Percentiles rank a stretch among this genome's conserved stretches.
phyloP scores from a whole-genome alignment of 2,797 vertebrate genomes.

The Micromesistius poutassou region DNA sequence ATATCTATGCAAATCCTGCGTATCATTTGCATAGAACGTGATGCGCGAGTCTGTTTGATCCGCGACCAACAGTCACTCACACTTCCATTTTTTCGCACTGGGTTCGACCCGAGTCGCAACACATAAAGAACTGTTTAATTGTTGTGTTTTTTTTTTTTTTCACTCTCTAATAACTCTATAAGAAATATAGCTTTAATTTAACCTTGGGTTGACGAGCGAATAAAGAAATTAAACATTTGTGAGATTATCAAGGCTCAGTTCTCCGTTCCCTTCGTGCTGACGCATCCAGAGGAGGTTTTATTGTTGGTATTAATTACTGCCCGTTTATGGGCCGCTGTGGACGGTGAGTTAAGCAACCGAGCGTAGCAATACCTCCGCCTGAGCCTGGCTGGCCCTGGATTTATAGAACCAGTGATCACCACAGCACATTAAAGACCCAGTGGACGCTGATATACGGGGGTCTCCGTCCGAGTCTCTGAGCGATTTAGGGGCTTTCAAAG shows the following conservation, averaged over 20 bases:
- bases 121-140: background rate
- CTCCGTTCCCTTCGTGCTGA: background rate
- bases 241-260: background rate
- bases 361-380: background rate
- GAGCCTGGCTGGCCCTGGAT: background rate
- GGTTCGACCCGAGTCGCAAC: background rate
- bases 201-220: background rate
- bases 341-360: background rate
- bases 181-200: background rate
- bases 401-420: background rate
- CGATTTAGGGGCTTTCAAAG: background rate
- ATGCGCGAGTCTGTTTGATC: background rate
- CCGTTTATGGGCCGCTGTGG: background rate
- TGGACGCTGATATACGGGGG: background rate
- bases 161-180: background rate
- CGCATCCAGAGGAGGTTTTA: background rate
- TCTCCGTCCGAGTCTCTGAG: background rate
- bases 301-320: background rate
- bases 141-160: background rate
- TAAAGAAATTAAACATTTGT: background rate
- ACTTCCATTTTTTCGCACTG: background rate
- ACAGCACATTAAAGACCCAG: background rate
- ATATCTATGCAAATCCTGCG: conserved; percentile 43
- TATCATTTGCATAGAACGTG: conserved; percentile 56
- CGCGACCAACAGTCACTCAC: background rate